Evolutionary conservation across 2,888 invertebrate genomes (phyloP).

Genomic region (Aproaerema taeniolella): DNA sequence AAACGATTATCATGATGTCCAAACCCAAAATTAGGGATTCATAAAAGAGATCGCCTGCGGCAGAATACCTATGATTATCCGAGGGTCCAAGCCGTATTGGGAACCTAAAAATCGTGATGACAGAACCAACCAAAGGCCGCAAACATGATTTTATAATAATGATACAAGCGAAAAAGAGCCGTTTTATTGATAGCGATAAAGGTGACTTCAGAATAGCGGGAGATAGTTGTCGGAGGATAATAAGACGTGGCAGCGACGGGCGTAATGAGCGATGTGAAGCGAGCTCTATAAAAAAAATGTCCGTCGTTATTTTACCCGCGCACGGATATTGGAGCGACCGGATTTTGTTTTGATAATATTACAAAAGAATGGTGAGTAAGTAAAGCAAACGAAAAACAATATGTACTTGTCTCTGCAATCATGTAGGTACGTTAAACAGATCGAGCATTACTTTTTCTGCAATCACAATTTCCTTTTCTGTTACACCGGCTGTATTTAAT

Average conservation of each 20-base stretch:
- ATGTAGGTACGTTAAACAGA: not conserved
- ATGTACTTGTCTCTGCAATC: not conserved
- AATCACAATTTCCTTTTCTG: slow-evolving; percentile 45
- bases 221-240: slow-evolving; percentile 38
- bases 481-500: slow-evolving; percentile 29
- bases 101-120: slow-evolving; percentile 53
- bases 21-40: slow-evolving; percentile 54
- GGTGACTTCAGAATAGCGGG: slow-evolving; percentile 25
- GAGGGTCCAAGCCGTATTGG: slow-evolving; percentile 42
- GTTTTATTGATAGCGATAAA: slow-evolving; percentile 24
- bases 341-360: slow-evolving; percentile 31
- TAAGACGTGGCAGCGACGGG: slow-evolving; percentile 46
- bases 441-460: slow-evolving; percentile 18
- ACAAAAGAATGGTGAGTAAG: slow-evolving; percentile 12
- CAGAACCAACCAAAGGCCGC: slow-evolving; percentile 42
- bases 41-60: slow-evolving; percentile 57
- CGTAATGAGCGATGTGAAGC: slow-evolving; percentile 51
- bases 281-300: slow-evolving; percentile 39
- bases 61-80: slow-evolving; percentile 64
- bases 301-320: slow-evolving; percentile 43
- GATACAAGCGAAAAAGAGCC: slow-evolving; percentile 26
- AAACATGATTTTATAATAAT: slow-evolving; percentile 32
- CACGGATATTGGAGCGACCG: slow-evolving; percentile 35
- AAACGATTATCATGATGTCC: slow-evolving; percentile 38
- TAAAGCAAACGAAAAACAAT: not conserved